Evolutionary conservation across 2,113 vertebrate genomes (phyloP).

Genomic region (Caracal caracal): DNA sequence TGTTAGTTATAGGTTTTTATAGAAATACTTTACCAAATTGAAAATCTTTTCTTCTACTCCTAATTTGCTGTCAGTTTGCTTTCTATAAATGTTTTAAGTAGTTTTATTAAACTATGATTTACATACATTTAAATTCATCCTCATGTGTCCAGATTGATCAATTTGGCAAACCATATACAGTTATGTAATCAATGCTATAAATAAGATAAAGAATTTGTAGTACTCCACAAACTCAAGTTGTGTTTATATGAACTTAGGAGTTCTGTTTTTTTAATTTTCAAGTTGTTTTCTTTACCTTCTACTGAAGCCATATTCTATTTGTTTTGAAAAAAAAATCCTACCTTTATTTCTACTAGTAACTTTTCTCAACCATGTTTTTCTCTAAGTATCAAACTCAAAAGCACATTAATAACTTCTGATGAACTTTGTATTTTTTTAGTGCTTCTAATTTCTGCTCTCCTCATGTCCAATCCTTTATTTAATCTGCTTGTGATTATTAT

Average conservation of each 20-base stretch:
- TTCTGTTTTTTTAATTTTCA: not conserved
- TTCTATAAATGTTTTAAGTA: not conserved
- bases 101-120: not conserved
- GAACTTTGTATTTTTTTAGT: not conserved
- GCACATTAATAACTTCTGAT: not conserved
- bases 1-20: not conserved
- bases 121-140: not conserved
- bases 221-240: not conserved
- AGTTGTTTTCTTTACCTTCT: not conserved
- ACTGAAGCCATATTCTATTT: not conserved
- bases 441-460: not conserved
- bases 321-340: not conserved
- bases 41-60: not conserved
- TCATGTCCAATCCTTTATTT: not conserved
- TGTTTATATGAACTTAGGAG: not conserved
- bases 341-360: not conserved
- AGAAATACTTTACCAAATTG: not conserved
- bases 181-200: not conserved
- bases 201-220: not conserved
- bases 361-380: not conserved
- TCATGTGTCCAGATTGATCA: not conserved
- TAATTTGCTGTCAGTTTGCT: not conserved
- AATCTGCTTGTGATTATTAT: not conserved
- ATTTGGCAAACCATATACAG: not conserved
- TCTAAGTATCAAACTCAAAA: not conserved